Evolutionary conservation across 2,888 invertebrate genomes (phyloP).

Genomic region (Meghimatium bilineatum): DNA sequence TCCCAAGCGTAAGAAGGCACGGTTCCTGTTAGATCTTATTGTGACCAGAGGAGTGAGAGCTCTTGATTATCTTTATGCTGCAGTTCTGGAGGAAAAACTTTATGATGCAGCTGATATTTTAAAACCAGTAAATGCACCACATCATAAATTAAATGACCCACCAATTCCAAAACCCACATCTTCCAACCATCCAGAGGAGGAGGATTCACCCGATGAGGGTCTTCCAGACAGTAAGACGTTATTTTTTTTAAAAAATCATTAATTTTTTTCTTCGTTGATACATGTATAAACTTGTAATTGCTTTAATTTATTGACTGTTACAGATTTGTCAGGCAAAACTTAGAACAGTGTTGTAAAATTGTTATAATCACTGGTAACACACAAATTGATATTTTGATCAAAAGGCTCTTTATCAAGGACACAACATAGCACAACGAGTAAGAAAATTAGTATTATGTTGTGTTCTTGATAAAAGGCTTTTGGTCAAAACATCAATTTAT

Average conservation of each 20-base stretch:
- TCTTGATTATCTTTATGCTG: neutral
- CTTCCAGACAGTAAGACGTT: slow-evolving; percentile 29
- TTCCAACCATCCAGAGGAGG: neutral
- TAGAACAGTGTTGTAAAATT: too few relatives aligned
- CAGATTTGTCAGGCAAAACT: too few relatives aligned
- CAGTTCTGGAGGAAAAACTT: neutral
- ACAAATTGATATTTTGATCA: too few relatives aligned
- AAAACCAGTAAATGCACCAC: slow-evolving; percentile 13
- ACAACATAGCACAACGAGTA: too few relatives aligned
- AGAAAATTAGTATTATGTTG: too few relatives aligned
- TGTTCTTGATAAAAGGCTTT: too few relatives aligned
- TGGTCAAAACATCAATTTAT: too few relatives aligned
- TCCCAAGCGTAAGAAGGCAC: neutral
- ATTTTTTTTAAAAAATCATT: neutral
- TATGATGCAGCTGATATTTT: slow-evolving; percentile 25
- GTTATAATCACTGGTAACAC: too few relatives aligned
- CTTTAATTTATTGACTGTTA: too few relatives aligned
- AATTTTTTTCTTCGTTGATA: neutral
- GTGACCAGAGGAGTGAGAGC: neutral
- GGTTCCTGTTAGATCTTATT: slow-evolving; percentile 11
- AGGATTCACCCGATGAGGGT: slow-evolving; percentile 16
- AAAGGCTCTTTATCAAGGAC: too few relatives aligned
- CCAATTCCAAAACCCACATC: neutral
- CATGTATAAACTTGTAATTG: too few relatives aligned
- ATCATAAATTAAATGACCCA: neutral